Percentiles rank a stretch among this genome's conserved stretches.
Evolutionary conservation across 2,888 invertebrate genomes (phyloP).

Genomic region (Tricholauxania praeusta): DNA sequence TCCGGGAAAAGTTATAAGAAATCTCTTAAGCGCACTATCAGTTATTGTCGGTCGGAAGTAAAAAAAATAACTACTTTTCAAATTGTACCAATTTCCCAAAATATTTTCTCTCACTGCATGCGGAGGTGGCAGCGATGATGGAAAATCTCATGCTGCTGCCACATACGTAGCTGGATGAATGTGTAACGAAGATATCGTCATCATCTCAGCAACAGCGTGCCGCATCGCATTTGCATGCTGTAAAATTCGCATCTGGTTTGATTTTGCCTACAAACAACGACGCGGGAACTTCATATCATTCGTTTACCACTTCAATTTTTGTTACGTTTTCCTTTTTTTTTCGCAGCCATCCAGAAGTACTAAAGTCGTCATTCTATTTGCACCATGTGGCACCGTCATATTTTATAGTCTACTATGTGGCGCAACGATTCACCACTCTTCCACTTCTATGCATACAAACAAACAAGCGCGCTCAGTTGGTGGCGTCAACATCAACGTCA

Average conservation of each 20-base stretch:
- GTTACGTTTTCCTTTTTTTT: neutral
- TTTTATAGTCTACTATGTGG: conserved; percentile 13
- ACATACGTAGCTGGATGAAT: neutral
- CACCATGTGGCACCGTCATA: conserved; percentile 25
- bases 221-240: conserved; percentile 18
- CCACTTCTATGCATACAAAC: conserved; percentile 29
- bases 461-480: conserved; percentile 8
- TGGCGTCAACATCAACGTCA: conserved; percentile 15
- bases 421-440: conserved; percentile 27
- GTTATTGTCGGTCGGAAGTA: too few species aligned
- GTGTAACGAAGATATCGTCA: neutral
- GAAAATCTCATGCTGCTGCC: too few species aligned
- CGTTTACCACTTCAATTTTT: neutral
- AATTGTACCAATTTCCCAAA: too few species aligned
- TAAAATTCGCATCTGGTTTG: conserved; percentile 20
- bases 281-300: conserved; percentile 18
- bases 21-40: too few species aligned
- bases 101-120: too few species aligned
- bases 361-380: conserved; percentile 33
- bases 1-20: too few species aligned
- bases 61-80: too few species aligned
- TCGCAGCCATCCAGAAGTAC: conserved; percentile 21
- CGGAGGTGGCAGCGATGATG: too few species aligned
- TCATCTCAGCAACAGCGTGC: neutral
- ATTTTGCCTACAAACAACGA: neutral